phyloP scores from a whole-genome alignment of 2,888 invertebrate species.

The Cyrtodaria siliqua region DNA sequence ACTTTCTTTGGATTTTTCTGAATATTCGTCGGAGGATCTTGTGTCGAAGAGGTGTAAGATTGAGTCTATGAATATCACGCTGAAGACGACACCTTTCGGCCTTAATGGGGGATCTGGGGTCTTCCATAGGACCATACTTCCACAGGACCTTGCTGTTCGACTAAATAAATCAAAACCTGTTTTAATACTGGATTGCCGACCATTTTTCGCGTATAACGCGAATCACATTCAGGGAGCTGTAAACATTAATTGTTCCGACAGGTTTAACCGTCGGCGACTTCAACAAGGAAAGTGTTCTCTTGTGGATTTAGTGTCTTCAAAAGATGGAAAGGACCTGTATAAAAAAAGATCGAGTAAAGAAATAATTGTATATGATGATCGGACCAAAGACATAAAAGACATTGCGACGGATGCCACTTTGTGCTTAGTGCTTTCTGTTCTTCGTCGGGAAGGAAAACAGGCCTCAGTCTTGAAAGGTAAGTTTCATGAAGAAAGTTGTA shows the following conservation, averaged over 20 bases:
- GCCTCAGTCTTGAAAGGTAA: conserved; percentile 90
- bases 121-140: conserved; percentile 68
- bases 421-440: conserved; percentile 89
- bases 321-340: conserved; percentile 89
- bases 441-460: conserved; percentile 90
- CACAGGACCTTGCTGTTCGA: conserved; percentile 73
- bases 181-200: conserved; percentile 89
- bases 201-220: conserved; percentile 90
- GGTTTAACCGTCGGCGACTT: conserved; percentile 90
- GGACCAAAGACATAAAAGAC: conserved; percentile 88
- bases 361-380: conserved; percentile 91
- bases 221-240: conserved; percentile 89
- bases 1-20: conserved; percentile 49
- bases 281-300: conserved; percentile 90
- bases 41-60: conserved; percentile 76
- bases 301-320: conserved; percentile 89
- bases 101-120: conserved; percentile 26
- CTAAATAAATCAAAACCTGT: conserved; percentile 72
- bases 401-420: conserved; percentile 87
- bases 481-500: too few relatives aligned
- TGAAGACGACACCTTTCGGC: conserved; percentile 46
- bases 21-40: conserved; percentile 44
- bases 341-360: conserved; percentile 88
- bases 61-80: conserved; percentile 69
- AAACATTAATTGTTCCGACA: conserved; percentile 91